Conservation (phyloP, 2,888 invertebrate genomes). For the Caenorhabditis sp. region DNA sequence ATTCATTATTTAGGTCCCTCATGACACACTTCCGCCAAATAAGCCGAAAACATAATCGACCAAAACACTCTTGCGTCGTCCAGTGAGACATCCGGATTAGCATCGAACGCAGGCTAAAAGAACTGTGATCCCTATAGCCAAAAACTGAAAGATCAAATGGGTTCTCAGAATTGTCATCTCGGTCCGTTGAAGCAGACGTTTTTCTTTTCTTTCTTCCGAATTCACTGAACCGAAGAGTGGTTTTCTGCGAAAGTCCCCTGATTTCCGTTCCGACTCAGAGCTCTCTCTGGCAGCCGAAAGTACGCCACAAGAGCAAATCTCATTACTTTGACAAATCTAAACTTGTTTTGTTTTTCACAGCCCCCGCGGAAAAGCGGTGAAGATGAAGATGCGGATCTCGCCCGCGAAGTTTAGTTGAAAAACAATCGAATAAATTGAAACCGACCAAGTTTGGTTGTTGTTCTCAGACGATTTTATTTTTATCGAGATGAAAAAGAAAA, state of each 20-base stretch:
- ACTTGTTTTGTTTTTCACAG: background rate
- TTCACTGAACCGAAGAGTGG: background rate
- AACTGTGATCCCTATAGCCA: too few relatives aligned
- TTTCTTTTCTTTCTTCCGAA: too few relatives aligned
- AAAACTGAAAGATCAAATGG: too few relatives aligned
- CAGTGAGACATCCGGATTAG: too few relatives aligned
- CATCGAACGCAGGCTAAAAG: too few relatives aligned
- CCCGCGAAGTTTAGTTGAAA: too few relatives aligned
- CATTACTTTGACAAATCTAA: slow-evolving; percentile 5
- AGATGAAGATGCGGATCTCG: background rate
- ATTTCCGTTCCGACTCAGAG: background rate
- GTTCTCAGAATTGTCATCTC: too few relatives aligned
- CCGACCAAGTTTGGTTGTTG: slow-evolving; percentile 34
- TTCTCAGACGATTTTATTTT: slow-evolving; percentile 43
- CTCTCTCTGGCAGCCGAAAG: background rate
- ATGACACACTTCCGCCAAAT: background rate
- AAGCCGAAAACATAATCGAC: background rate
- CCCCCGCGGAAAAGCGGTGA: background rate
- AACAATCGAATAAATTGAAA: slow-evolving; percentile 23
- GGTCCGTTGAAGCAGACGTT: too few relatives aligned
- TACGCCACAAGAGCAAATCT: slow-evolving; percentile 7
- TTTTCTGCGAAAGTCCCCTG: background rate
- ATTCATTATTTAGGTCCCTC: too few relatives aligned
- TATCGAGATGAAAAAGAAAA: background rate
- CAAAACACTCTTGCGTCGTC: background rate